A percentile compares a stretch with the other conserved stretches of the same genome.
phyloP scores from a whole-genome alignment of 1,140 invertebrate species.

The Drosophila azteca region DNA sequence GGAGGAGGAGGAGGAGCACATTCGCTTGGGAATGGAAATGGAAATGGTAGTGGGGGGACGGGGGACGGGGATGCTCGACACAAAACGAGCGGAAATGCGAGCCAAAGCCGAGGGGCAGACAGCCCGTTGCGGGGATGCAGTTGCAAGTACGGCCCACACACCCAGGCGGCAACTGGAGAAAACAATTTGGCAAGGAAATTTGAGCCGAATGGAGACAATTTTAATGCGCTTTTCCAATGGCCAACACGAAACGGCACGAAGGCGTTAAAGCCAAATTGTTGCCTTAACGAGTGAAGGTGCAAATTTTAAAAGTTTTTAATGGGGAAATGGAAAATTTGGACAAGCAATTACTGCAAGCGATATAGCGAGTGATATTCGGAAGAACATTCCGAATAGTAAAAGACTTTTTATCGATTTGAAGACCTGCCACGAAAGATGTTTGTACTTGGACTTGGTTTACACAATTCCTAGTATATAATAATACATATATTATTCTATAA shows the following conservation, averaged over 20 bases:
- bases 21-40: conserved; percentile 46
- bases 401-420: too few species aligned
- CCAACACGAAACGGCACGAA: conserved; percentile 7
- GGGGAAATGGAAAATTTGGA: neutral
- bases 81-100: conserved; percentile 72
- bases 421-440: too few species aligned
- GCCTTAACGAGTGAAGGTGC: too few species aligned
- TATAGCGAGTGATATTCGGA: neutral
- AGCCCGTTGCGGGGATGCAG: conserved; percentile 1
- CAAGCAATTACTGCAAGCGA: neutral
- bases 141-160: conserved; percentile 10
- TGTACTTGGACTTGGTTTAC: too few species aligned
- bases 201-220: conserved; percentile 51
- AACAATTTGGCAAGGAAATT: conserved; percentile 55
- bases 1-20: conserved; percentile 55
- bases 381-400: too few species aligned
- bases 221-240: conserved; percentile 41
- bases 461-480: too few species aligned
- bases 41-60: too few species aligned
- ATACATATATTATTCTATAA: too few species aligned
- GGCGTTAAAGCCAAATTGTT: conserved; percentile 3
- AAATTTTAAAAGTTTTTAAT: too few species aligned
- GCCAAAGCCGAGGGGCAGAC: conserved; percentile 42
- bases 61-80: conserved; percentile 50
- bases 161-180: conserved; percentile 12